Conservation (phyloP, 2,888 invertebrate genomes). For the Strigamia crassipes region DNA sequence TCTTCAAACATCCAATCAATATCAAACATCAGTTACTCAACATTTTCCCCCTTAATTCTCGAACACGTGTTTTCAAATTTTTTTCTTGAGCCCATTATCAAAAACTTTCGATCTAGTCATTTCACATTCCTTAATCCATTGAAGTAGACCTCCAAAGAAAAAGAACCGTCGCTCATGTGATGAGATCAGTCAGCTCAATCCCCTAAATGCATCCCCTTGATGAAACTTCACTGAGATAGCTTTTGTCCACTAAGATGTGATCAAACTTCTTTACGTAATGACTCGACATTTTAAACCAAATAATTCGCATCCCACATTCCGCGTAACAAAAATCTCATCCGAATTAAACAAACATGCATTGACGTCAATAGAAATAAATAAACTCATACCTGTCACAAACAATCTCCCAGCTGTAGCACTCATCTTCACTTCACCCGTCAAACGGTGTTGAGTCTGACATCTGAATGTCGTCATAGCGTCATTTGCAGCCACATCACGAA, state of each 20-base stretch:
- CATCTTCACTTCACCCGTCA: conserved; percentile 88
- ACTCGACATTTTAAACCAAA: not conserved
- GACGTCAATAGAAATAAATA: not conserved
- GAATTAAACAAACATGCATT: not conserved
- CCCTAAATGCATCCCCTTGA: conserved; percentile 30
- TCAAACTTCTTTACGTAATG: not conserved
- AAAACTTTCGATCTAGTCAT: not conserved
- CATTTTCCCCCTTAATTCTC: not conserved
- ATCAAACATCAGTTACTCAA: not conserved
- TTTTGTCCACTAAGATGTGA: conserved; percentile 13
- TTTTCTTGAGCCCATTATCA: not conserved
- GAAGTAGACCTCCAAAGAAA: not conserved
- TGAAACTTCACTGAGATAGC: not conserved
- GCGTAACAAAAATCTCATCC: not conserved
- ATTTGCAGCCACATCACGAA: conserved; percentile 90
- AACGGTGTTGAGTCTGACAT: conserved; percentile 88
- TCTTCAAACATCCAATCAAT: not conserved
- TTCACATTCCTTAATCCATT: not conserved
- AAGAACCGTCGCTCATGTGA: not conserved
- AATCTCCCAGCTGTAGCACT: conserved; percentile 91
- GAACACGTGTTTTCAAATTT: not conserved
- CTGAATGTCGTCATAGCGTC: conserved; percentile 94
- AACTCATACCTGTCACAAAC: conserved; percentile 82
- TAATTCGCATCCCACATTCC: not conserved
- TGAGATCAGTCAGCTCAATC: conserved; percentile 22